These are phyloP conservation scores for Pangasius krempfi DNA, from an alignment of 2,797 vertebrate species.

Conservation along the genomic window DNA sequence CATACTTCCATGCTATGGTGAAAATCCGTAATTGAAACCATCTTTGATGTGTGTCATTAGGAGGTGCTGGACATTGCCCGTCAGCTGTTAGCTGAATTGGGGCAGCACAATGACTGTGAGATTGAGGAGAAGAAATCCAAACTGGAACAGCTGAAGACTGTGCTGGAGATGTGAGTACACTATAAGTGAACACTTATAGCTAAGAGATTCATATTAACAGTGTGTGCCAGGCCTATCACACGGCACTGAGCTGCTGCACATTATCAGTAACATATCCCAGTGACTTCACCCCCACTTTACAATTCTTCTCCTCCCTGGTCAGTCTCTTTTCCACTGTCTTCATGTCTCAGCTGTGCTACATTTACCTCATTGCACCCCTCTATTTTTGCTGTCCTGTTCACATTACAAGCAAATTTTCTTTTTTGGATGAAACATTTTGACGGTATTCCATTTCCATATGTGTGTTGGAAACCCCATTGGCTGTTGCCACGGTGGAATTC, in stretches of 20 bases:
- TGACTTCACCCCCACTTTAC: not conserved
- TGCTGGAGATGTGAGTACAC: slow-evolving; percentile 93
- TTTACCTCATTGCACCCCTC: not conserved
- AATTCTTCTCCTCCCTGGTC: not conserved
- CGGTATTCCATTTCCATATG: not conserved
- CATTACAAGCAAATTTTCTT: not conserved
- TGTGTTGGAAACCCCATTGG: not conserved
- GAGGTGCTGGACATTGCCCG: slow-evolving; percentile 96
- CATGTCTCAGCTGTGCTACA: not conserved
- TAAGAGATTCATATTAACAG: not conserved
- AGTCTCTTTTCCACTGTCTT: not conserved
- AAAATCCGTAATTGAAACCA: not conserved
- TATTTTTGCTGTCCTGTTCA: not conserved
- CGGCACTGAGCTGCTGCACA: not conserved
- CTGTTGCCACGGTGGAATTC: not conserved
- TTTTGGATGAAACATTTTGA: not conserved
- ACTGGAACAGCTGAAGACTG: slow-evolving; percentile 94
- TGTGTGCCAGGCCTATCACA: not conserved
- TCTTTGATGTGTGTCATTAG: slow-evolving; percentile 66
- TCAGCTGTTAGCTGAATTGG: slow-evolving; percentile 87
- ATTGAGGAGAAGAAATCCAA: slow-evolving; percentile 96
- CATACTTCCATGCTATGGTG: not conserved
- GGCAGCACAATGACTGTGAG: slow-evolving; percentile 85
- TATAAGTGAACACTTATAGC: not conserved
- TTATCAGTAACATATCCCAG: not conserved